phyloP scores from a whole-genome alignment of 2,797 vertebrate species.

The Coregonus ussuriensis region DNA sequence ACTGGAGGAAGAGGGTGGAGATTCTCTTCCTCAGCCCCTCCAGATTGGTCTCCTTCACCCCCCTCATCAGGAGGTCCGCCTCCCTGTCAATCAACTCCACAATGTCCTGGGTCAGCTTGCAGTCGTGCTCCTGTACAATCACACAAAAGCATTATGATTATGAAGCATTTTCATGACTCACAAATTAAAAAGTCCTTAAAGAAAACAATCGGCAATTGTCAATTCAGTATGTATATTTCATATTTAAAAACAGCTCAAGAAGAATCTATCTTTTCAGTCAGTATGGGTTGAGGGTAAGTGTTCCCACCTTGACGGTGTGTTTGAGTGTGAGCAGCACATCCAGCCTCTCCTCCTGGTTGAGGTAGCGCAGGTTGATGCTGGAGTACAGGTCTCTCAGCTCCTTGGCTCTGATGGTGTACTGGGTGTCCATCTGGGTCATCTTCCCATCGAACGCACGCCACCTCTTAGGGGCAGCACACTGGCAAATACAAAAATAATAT shows the following conservation, averaged over 20 bases:
- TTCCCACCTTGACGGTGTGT: conserved; percentile 54
- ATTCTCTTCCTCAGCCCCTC: conserved; percentile 90
- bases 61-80: conserved; percentile 82
- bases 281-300: conserved; percentile 43
- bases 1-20: conserved; percentile 89
- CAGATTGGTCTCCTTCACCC: conserved; percentile 78
- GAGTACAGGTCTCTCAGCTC: conserved; percentile 85
- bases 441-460: conserved; percentile 82
- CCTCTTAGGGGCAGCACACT: conserved; percentile 83
- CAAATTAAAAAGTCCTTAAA: not conserved
- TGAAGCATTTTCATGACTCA: not conserved
- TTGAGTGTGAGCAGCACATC: conserved; percentile 81
- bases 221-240: not conserved
- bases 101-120: conserved; percentile 86
- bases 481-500: conserved; percentile 8
- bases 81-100: conserved; percentile 88
- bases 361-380: conserved; percentile 62
- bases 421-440: conserved; percentile 83
- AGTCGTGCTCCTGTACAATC: conserved; percentile 50
- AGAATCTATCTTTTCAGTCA: too few relatives aligned
- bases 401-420: conserved; percentile 78
- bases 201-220: not conserved
- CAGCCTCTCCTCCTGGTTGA: conserved; percentile 72
- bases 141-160: not conserved
- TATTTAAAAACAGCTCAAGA: not conserved